Conservation (phyloP, 2,797 vertebrate species). For the Ara ararauna region DNA sequence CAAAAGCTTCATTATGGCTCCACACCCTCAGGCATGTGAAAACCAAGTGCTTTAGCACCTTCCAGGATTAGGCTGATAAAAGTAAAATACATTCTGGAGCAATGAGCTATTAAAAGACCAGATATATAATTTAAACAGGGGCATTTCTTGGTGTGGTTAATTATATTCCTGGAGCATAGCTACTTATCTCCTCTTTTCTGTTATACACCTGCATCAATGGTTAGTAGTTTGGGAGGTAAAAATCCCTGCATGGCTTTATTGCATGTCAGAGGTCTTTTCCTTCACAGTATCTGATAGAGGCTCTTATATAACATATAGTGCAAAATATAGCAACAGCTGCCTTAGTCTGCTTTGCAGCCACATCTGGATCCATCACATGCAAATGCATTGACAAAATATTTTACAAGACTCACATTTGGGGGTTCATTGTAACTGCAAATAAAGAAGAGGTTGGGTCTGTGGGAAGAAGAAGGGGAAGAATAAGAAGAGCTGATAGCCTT, state of each 20-base stretch:
- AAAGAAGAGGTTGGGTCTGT: background rate
- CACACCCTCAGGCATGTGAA: background rate
- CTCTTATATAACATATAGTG: background rate
- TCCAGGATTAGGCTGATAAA: background rate
- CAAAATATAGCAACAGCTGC: background rate
- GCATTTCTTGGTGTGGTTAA: background rate
- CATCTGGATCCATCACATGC: background rate
- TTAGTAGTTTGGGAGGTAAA: background rate
- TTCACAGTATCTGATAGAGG: background rate
- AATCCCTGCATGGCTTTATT: background rate
- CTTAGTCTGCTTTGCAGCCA: background rate
- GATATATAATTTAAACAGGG: background rate
- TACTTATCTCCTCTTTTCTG: background rate
- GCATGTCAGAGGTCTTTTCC: background rate
- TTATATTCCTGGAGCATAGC: background rate
- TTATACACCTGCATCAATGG: background rate
- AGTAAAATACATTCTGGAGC: background rate
- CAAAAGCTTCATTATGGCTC: background rate
- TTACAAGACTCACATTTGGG: background rate
- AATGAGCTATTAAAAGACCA: background rate
- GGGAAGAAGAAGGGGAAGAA: background rate
- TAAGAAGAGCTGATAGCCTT: background rate
- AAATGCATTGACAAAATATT: background rate
- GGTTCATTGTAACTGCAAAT: background rate
- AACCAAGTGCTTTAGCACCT: background rate